Evolutionary conservation across 1,140 invertebrate species (phyloP), one percentile per base, ranked within the genome.

Genomic region (Drosophila sucinea): DNA sequence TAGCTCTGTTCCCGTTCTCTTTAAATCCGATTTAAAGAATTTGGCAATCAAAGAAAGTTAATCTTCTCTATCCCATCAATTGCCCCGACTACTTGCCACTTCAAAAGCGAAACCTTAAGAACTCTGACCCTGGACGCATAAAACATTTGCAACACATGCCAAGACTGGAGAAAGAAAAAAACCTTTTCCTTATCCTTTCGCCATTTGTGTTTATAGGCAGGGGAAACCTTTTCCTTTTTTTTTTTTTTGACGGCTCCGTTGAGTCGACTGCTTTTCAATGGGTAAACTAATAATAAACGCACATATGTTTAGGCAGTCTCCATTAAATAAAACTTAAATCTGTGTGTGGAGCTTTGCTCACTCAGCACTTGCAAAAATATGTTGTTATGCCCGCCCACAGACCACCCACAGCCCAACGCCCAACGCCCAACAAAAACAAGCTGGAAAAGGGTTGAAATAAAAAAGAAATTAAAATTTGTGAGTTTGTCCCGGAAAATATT

Each of bases 391-490:
- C 57, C 27, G 38, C 38, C 65, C 38, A 61, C 66, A 57, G 30
- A 67, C 32, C 32, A 68, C 61, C 69, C 33, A 54, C 25, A 60
- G 29, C 40, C 32, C 32, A 63, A 77, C 62, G 54, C 35, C 56
- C n/a, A 38, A 63, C 35, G 44, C 56, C 61, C 10, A 51, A 51
- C 44, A 51, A 51, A 51, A 51, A 51, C 27, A 51, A 51, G 44
- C 44, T 7, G 4, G 30, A 78, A 80, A 75, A 72, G 77, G 81
- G 81, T 84, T 84, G 73, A 81, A 75, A 85, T 85, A 85, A 85
- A 84, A 85, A 85, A 75, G 65, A 77, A 84, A 84, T 85, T 83
- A 84, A 85, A 85, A 85, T 85, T 80, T 85, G 81, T 85, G 81
- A 74, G 77, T 64, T 64, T 63, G 58, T 60, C 41, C 68, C 55